Evolutionary conservation across 2,113 vertebrate species (phyloP), one percentile per base, ranked within the genome.

Genomic region (Zapornia atra): DNA sequence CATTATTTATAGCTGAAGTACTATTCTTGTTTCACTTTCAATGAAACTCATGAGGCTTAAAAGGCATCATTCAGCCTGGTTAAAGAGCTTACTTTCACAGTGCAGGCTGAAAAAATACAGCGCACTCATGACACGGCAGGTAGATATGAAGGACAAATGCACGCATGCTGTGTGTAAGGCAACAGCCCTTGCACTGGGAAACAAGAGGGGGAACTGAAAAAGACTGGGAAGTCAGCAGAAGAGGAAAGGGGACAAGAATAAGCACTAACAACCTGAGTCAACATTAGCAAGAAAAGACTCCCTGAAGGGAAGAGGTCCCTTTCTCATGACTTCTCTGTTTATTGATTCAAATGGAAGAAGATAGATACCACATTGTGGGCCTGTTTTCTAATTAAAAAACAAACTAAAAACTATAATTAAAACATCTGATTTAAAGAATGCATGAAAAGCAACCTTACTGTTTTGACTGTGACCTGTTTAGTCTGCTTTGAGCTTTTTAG

Each of bases 241-340:
- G 71, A 90, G 85, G 90, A 96, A 95, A 92, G 61, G 33, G 89
- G 89, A 94, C 86, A 90, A 96, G 92, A 97, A 94, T 92, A 95
- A 97, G 94, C 80, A 84, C 88, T 89, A 94, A 93, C 91, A 96
- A 95, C 94, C 83, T 97, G 96, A 97, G 95, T 97, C 96, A 97
- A 97, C 97, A 97, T 91, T 94, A 95, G 91, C 80, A 90, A 97
- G 96, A 96, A 97, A 96, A 91, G 94, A 63, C 92, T 95, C 97
- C 97, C 93, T 94, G 94, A 89, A 96, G 97, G 81, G 94, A 97
- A 97, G 96, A 96, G 90, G 92, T 95, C 94, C 91, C 75, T 97
- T 97, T 97, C 97, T 97, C 97, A 96, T 90, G 97, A 96, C 96
- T 97, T 95, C 91, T 97, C 92, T 96, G 94, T 97, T 97, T 97